Evolutionary conservation across 64 coral and sea anemone genomes (phyloP).

Genomic region (Anthopleura sola): DNA sequence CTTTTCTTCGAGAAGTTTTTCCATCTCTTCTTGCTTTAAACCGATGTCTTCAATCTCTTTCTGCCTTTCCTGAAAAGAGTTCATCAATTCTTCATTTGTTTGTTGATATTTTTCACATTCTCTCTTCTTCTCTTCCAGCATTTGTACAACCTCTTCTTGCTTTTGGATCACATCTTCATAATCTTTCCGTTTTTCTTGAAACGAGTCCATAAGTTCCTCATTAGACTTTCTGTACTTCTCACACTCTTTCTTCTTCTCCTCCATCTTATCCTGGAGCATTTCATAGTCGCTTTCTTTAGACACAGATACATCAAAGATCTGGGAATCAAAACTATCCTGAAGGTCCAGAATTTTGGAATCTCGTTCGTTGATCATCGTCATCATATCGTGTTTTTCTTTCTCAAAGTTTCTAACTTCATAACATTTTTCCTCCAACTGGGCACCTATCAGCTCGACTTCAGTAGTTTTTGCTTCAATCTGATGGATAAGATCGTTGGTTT

Average conservation of each 20-base stretch:
- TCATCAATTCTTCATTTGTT: slow-evolving; percentile 65
- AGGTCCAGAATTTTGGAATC: slow-evolving; percentile 61
- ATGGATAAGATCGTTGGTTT: slow-evolving; percentile 67
- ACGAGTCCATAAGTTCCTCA: slow-evolving; percentile 53
- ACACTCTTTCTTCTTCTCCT: slow-evolving; percentile 64
- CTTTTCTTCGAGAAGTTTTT: slow-evolving; percentile 60
- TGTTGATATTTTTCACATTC: slow-evolving; percentile 35
- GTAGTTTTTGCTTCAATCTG: slow-evolving; percentile 46
- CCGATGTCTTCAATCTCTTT: slow-evolving; percentile 47
- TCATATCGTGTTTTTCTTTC: slow-evolving; percentile 46
- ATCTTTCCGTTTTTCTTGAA: slow-evolving; percentile 66
- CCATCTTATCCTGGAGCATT: slow-evolving; percentile 34
- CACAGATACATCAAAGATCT: slow-evolving; percentile 55
- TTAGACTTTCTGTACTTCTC: slow-evolving; percentile 32
- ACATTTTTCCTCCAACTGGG: slow-evolving; percentile 56
- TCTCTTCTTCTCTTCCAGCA: slow-evolving; percentile 65
- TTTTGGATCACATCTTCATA: slow-evolving; percentile 39
- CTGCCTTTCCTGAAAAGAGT: slow-evolving; percentile 61
- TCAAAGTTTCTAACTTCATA: slow-evolving; percentile 38
- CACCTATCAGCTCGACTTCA: slow-evolving; percentile 18
- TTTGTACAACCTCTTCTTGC: slow-evolving; percentile 52
- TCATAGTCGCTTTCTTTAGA: slow-evolving; percentile 58
- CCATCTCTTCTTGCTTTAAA: slow-evolving; percentile 54
- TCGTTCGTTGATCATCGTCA: slow-evolving; percentile 55
- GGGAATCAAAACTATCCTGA: slow-evolving; percentile 59